Evolutionary conservation across 2,797 vertebrate genomes (phyloP).

Genomic region (Fistularia tabacaria): DNA sequence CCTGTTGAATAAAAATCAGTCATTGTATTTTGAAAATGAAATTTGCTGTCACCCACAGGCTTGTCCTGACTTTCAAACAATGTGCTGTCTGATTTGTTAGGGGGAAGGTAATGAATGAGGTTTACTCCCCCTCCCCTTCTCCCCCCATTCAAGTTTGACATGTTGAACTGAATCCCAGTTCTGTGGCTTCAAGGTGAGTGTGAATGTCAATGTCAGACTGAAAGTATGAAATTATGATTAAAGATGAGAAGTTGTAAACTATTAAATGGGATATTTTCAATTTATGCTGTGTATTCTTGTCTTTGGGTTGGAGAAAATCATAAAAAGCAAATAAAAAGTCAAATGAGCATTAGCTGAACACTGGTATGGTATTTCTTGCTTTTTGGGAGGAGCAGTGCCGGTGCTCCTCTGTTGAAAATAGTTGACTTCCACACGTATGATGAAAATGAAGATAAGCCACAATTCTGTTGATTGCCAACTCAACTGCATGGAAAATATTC

Average conservation of each 20-base stretch:
- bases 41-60: conserved; percentile 50
- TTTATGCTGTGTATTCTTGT: conserved; percentile 97
- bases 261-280: conserved; percentile 97
- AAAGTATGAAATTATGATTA: conserved; percentile 72
- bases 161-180: conserved; percentile 80
- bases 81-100: conserved; percentile 43
- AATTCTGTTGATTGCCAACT: too few species aligned
- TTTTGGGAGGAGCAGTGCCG: too few species aligned
- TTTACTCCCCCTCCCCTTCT: conserved; percentile 56
- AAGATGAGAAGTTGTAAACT: conserved; percentile 88
- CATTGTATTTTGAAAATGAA: conserved; percentile 59
- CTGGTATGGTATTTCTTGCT: conserved; percentile 40
- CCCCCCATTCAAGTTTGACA: conserved; percentile 78
- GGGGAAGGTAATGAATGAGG: conserved; percentile 47
- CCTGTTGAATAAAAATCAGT: conserved; percentile 49
- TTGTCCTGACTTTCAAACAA: conserved; percentile 54
- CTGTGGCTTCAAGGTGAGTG: conserved; percentile 81
- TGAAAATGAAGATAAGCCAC: too few species aligned
- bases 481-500: too few species aligned
- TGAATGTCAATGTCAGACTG: conserved; percentile 79
- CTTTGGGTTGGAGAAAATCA: conserved; percentile 97
- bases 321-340: conserved; percentile 88
- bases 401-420: too few species aligned
- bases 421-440: too few species aligned
- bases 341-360: conserved; percentile 75